These are phyloP conservation scores for Simalia tracyae DNA, from an alignment of 2,797 vertebrate genomes.

Conservation along the genomic window DNA sequence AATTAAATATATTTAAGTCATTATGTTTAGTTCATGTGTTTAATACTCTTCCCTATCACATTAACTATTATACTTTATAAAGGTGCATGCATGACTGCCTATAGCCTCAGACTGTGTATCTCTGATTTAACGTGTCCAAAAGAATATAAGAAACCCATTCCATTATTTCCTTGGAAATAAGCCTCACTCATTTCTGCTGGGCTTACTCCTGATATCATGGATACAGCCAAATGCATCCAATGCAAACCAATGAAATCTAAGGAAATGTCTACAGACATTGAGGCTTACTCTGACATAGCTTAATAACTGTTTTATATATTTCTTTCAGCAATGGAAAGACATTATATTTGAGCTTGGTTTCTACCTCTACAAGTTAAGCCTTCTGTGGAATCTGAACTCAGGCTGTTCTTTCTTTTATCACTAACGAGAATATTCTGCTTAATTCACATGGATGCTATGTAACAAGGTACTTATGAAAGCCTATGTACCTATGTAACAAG, in stretches of 20 bases:
- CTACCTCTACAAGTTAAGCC: not conserved
- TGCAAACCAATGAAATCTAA: not conserved
- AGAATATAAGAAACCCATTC: no score
- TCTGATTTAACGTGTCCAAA: not conserved
- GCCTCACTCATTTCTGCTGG: not conserved
- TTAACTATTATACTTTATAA: no score
- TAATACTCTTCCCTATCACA: no score
- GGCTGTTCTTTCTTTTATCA: not conserved
- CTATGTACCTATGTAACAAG: no score
- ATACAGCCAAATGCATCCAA: not conserved
- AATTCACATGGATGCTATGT: not conserved
- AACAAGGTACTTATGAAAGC: slow-evolving; percentile 8
- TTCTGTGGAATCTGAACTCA: not conserved
- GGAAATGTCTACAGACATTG: not conserved
- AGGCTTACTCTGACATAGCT: not conserved
- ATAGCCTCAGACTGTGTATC: no score
- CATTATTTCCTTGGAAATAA: not conserved
- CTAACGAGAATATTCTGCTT: no score
- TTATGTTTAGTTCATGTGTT: no score
- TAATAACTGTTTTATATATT: not conserved
- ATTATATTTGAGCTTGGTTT: not conserved
- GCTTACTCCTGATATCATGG: not conserved
- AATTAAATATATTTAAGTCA: no score
- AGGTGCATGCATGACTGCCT: no score
- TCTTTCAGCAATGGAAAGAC: not conserved